Conservation (phyloP, 2,888 invertebrate genomes). For the Hirtodrosophila trivittata region DNA sequence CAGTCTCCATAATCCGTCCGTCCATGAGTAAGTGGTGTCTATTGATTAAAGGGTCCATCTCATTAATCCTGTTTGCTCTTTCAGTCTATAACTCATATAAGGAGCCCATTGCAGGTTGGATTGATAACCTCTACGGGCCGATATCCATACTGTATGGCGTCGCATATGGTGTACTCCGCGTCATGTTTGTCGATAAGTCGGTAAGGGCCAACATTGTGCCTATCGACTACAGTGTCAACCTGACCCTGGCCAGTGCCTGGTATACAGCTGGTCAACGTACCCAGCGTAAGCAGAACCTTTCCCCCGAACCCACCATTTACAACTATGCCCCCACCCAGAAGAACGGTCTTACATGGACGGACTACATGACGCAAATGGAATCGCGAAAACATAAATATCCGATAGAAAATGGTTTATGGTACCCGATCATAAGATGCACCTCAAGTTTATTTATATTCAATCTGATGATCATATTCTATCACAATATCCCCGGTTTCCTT, state of each 20-base stretch:
- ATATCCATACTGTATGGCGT: slow-evolving; percentile 84
- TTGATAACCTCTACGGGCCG: slow-evolving; percentile 88
- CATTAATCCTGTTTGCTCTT: background rate
- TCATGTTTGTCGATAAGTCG: slow-evolving; percentile 72
- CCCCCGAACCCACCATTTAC: slow-evolving; percentile 85
- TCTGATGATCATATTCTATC: slow-evolving; percentile 86
- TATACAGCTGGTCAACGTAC: slow-evolving; percentile 75
- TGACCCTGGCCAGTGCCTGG: slow-evolving; percentile 83
- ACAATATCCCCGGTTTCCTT: slow-evolving; percentile 87
- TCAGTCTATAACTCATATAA: slow-evolving; percentile 81
- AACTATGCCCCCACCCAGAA: slow-evolving; percentile 93
- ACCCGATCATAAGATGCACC: slow-evolving; percentile 84
- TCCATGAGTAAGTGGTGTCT: slow-evolving; percentile 19
- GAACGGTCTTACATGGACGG: slow-evolving; percentile 91
- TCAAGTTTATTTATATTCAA: slow-evolving; percentile 81
- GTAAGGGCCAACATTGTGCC: slow-evolving; percentile 83
- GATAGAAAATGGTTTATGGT: slow-evolving; percentile 88
- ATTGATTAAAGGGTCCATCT: background rate
- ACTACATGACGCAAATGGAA: slow-evolving; percentile 84
- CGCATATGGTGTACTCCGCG: slow-evolving; percentile 86
- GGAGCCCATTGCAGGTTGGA: slow-evolving; percentile 87
- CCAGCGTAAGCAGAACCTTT: background rate
- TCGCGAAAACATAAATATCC: slow-evolving; percentile 85
- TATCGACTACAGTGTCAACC: slow-evolving; percentile 84
- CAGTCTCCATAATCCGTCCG: slow-evolving; percentile 83